Evolutionary conservation across 2,797 vertebrate genomes (phyloP).

Genomic region (Mormyrus hasselquistii): DNA sequence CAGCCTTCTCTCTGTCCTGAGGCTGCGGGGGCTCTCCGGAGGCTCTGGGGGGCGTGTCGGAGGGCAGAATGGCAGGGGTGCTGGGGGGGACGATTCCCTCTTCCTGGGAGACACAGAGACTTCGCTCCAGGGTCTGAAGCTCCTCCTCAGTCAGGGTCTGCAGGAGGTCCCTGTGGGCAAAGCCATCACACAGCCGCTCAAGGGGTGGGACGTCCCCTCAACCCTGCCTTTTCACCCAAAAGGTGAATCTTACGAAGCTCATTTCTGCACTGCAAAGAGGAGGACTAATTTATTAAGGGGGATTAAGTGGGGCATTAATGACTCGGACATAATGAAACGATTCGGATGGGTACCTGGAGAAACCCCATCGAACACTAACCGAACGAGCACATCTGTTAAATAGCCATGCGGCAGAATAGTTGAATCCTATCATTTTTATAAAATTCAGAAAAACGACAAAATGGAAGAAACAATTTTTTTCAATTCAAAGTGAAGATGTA

Average conservation of each 20-base stretch:
- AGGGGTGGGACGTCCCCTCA: background rate
- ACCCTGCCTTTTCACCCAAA: background rate
- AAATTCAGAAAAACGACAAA: background rate
- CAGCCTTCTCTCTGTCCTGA: slow-evolving; percentile 51
- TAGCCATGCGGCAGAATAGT: background rate
- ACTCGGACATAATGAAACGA: background rate
- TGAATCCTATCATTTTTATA: background rate
- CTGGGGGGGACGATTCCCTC: slow-evolving; percentile 47
- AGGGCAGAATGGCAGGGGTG: slow-evolving; percentile 32
- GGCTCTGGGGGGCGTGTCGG: slow-evolving; percentile 33
- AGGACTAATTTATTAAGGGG: background rate
- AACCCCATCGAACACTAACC: background rate
- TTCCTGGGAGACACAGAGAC: slow-evolving; percentile 89
- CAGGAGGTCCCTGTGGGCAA: slow-evolving; percentile 76
- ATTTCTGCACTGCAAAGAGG: background rate
- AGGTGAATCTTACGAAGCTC: background rate
- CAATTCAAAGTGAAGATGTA: too few relatives aligned
- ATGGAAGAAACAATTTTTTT: background rate
- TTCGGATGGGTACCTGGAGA: background rate
- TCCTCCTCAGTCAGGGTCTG: slow-evolving; percentile 86
- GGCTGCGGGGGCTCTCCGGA: slow-evolving; percentile 37
- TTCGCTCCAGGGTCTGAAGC: slow-evolving; percentile 76
- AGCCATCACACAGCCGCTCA: background rate
- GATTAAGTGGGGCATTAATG: background rate
- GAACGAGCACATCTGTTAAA: background rate